Conservation (phyloP, 2,888 invertebrate genomes). For the Mythimna ferrago region DNA sequence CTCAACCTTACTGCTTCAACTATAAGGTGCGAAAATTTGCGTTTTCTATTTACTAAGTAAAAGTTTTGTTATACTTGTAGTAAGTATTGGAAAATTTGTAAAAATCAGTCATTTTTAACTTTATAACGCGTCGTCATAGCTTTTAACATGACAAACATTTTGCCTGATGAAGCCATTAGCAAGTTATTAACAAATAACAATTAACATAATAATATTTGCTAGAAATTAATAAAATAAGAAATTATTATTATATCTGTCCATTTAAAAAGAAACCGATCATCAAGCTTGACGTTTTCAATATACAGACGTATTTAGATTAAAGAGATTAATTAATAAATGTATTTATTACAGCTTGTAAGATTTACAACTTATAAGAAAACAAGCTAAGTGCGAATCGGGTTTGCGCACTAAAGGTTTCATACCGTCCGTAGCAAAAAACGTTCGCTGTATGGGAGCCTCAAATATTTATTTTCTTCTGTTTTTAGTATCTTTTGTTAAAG, state of each 20-base stretch:
- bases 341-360: no score
- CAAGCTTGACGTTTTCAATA: background rate
- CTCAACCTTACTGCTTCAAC: constrained; percentile 60
- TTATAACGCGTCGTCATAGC: constrained; percentile 6
- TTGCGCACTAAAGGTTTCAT: no score
- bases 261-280: no score
- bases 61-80: constrained; percentile 76
- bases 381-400: no score
- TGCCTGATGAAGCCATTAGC: constrained; percentile 10
- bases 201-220: background rate
- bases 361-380: no score
- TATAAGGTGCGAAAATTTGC: constrained; percentile 54
- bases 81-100: constrained; percentile 31
- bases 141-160: constrained; percentile 9
- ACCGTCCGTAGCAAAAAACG: no score
- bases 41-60: constrained; percentile 84
- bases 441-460: no score
- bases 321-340: no score
- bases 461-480: no score
- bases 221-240: background rate
- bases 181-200: background rate
- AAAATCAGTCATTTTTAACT: constrained; percentile 15
- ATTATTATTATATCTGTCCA: background rate
- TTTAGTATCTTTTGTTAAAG: no score
- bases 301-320: background rate